Evolutionary conservation across 2,113 vertebrate species (phyloP), one percentile per base, ranked within the genome.

Genomic region (Odocoileus hemionus): DNA sequence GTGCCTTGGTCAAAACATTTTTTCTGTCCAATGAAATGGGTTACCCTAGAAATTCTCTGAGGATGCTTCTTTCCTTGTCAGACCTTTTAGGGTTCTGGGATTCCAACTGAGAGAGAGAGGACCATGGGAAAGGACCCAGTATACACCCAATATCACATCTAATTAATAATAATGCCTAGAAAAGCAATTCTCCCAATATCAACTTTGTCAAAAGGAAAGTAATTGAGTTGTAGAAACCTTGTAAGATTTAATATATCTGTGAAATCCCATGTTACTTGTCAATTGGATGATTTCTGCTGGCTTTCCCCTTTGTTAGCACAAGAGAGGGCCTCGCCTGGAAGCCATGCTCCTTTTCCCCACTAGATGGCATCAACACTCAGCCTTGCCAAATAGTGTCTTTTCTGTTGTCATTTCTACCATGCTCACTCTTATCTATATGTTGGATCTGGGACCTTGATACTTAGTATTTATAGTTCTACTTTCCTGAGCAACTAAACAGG

Each of bases 311-410:
- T 55, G 52, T 15, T 3, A 30, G 23, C 30, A 52, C n/a, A 15
- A 17, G 39, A 92, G 39, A 14, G 8, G 39, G 30, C 19, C 13
- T 83, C 50, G 50, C 52, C 2, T 54, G 45, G 67, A 83, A 43
- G 57, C 50, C 85, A 88, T 96, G 43, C 60, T 96, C 23, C 64
- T 94, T 96, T 95, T 57, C 36, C 7, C 64, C 97, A n/a, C 94
- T 91, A 97, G 98, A 94, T 97, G 98, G 98, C 97, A 96, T 94
- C 92, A 98, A 82, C 26, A 61, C 87, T 92, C 90, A 97, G 96
- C 43, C 94, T 97, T 97, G 80, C 39, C 47, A 55, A 61, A 57
- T n/a, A 89, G 3, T 2, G 52, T 79, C 28, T 89, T 89, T 93
- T 61, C 16, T 23, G 2, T 54, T 87, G n/a, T 82, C 70, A 10